Base-by-base conservation (phyloP, 1,140 invertebrate genomes). In the Aethina tumida region DNA sequence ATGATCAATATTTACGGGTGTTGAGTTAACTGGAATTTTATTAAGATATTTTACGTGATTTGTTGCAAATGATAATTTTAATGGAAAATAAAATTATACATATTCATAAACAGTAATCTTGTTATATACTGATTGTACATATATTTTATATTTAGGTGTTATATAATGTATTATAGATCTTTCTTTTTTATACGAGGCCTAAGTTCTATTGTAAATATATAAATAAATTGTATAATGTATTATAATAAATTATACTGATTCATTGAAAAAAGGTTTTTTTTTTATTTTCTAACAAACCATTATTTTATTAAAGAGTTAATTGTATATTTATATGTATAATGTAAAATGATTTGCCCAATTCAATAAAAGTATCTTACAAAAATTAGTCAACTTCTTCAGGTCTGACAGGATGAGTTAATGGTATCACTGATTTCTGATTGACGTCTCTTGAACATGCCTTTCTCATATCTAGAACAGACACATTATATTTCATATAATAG, bases 401-500 rank as follows among this genome's bases (percentile, higher is more conserved):
- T 57, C 89, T 69, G 8, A 98, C 93, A 47, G 94, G 94, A 74
- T 96, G 89, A 39, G 77, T 71, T 50, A 97, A 65, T 22, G 94
- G 93, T 68, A 97, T 80, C 12, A 98, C 79, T 13, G 94, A 97
- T 64, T 91, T 90, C 60, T 90, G 92, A 44, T 88, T 77, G 0
- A 83, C 71, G 68, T 98, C 95, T 66, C 87, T 73, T 1, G 92
- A 91, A 52, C 97, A 69, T 0, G 94, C 93, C 75, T 98, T 98
- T 56, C 95, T 74, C 95, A 99, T 99, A 75, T 99, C 93, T 97
- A 65, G 33, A 75, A 74, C 56, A 61, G 57, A 58, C 45, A 56
- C 15, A 22, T 8, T 17, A 9, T 33, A 33, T 6, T n/a, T 17
- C 10, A 29, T 3, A 3, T 8, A 2, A 29, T 29, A 2, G 3